phyloP scores from a whole-genome alignment of 30 jellyfish, hydroid and myxozoan genomes.

The Rhopilema esculentum region DNA sequence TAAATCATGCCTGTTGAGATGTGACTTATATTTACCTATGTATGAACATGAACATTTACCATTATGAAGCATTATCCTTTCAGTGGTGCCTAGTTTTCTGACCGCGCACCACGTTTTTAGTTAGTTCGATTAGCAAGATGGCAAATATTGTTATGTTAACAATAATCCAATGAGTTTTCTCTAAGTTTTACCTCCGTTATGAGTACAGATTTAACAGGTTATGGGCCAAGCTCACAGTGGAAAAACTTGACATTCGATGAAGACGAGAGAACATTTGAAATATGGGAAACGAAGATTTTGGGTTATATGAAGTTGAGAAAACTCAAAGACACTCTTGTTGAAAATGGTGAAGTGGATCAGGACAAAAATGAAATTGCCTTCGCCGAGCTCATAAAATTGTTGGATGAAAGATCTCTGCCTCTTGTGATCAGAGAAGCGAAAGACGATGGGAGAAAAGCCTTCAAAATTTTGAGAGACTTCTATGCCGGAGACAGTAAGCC shows the following conservation, averaged over 20 bases:
- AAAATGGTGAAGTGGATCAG: conserved; percentile 21
- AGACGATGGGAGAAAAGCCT: conserved; percentile 78
- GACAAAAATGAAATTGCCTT: conserved; percentile 59
- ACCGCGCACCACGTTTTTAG: too few relatives aligned
- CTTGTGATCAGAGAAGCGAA: conserved; percentile 58
- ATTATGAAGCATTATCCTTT: too few relatives aligned
- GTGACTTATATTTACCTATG: too few relatives aligned
- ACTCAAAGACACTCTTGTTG: conserved; percentile 33
- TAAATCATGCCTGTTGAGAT: too few relatives aligned
- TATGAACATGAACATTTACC: too few relatives aligned
- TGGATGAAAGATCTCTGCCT: conserved; percentile 68
- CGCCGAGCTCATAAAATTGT: conserved; percentile 64
- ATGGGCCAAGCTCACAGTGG: conserved; percentile 87
- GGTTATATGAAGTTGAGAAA: conserved; percentile 57
- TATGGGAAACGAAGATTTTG: conserved; percentile 54
- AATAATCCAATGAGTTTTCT: too few relatives aligned
- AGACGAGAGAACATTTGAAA: conserved; percentile 70
- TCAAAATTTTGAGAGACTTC: conserved; percentile 45
- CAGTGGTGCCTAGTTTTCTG: too few relatives aligned
- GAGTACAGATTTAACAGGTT: conserved; percentile 66
- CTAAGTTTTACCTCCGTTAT: conserved; percentile 68
- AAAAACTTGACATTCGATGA: conserved; percentile 69
- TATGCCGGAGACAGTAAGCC: conserved; percentile 76
- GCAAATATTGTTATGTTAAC: too few relatives aligned
- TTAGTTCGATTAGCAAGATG: too few relatives aligned